Evolutionary conservation across 2,113 vertebrate genomes (phyloP), one percentile per base, ranked within the genome.

Genomic region (Oncorhynchus gorbuscha): DNA sequence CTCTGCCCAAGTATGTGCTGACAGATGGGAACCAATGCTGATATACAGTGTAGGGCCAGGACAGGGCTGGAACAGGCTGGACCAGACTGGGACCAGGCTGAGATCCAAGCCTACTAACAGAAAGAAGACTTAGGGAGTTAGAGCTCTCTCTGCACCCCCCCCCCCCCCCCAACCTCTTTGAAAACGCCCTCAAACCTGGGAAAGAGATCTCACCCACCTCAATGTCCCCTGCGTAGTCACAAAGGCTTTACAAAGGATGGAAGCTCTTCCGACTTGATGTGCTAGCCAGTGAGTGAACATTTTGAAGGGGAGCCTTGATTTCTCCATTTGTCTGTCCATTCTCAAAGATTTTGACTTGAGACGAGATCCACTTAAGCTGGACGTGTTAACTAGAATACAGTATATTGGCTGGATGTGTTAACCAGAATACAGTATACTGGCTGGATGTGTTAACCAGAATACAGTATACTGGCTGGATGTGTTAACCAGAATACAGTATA

Each of bases 1-100:
- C 18, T 81, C 78, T 69, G 77, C 58, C 48, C 73, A 81, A 65
- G 82, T 81, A 84, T 79, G 79, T 71, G 59, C 73, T 81, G 76
- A 68, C 67, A 5, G 69, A 78, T 73, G 73, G 76, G 86, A 88
- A 82, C 74, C 79, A 9, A 24, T 77, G 83, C 69, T 70, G 39
- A 14, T 28, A 49, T 45, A 32, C 7, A n/a, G 28, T 20, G 26
- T 62, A 16, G 59, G 16, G 59, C 59, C 59, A 61, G 59, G 6
- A 22, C 59, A 39, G 39, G 39, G 39, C 39, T 39, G 8, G 39
- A 39, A 8, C 39, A 39, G 35, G 7, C 12, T 12, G 49, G 49
- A 51, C 3, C 11, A 14, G 49, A 11, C 49, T 58, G 51, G 12
- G n/a, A 51, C 49, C 51, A 62, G 59, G 59, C 59, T 62, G n/a